phyloP scores from a whole-genome alignment of 30 jellyfish, hydroid and myxozoan species.

The Hydractinia symbiolongicarpus region DNA sequence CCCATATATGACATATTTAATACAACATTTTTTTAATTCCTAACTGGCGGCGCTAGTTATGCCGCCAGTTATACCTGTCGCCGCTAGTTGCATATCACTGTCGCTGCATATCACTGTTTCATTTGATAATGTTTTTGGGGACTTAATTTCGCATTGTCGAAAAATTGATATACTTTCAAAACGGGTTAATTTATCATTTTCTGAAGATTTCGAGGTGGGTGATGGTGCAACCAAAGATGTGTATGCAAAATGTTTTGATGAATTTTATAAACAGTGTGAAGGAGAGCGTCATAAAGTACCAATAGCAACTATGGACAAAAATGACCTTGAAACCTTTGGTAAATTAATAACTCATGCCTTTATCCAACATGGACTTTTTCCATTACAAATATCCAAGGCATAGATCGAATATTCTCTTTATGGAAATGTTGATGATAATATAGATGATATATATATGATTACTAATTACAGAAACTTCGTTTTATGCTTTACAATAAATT shows the following conservation, averaged over 20 bases:
- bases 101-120: too few species aligned
- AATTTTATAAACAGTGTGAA: not conserved
- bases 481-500: too few species aligned
- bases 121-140: too few species aligned
- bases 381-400: not conserved
- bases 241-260: not conserved
- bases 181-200: not conserved
- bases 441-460: too few species aligned
- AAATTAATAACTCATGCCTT: not conserved
- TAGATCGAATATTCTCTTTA: not conserved
- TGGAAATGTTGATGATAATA: constrained; percentile 1
- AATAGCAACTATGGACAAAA: not conserved
- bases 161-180: too few species aligned
- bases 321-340: not conserved
- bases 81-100: too few species aligned
- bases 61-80: too few species aligned
- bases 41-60: too few species aligned
- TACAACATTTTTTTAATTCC: too few species aligned
- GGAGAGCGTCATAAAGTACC: not conserved
- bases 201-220: not conserved
- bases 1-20: too few species aligned
- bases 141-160: too few species aligned
- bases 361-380: not conserved
- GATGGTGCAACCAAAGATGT: constrained; percentile 3
- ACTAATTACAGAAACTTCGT: too few species aligned